These are phyloP conservation scores for Miichthys miiuy DNA, from an alignment of 2,797 vertebrate species.

Conservation along the genomic window DNA sequence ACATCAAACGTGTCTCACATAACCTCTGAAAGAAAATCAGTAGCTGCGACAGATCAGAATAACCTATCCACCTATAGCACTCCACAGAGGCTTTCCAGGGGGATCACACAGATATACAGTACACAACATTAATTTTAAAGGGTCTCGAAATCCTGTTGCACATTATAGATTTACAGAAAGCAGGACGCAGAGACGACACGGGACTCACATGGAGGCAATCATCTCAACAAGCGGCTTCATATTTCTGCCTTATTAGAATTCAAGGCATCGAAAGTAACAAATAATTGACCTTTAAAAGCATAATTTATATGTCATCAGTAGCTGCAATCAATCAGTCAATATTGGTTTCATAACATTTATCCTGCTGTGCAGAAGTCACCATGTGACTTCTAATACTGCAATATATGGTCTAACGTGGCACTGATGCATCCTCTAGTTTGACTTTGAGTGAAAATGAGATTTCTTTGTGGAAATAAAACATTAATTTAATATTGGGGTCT, in stretches of 20 bases:
- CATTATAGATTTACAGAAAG: background rate
- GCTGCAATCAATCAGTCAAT: background rate
- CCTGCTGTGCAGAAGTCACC: background rate
- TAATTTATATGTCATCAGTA: background rate
- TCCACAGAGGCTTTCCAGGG: background rate
- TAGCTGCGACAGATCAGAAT: background rate
- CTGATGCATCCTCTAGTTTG: background rate
- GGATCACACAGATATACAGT: background rate
- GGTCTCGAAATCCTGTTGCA: background rate
- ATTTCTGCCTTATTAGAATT: conserved; percentile 23
- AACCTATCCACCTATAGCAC: background rate
- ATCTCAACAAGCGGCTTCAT: background rate
- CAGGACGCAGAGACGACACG: background rate
- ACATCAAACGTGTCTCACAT: background rate
- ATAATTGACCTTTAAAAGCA: conserved; percentile 6
- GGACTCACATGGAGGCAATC: background rate
- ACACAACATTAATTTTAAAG: background rate
- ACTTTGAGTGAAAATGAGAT: background rate
- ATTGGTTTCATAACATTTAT: background rate
- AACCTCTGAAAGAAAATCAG: background rate
- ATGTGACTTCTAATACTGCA: too few relatives aligned
- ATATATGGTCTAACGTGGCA: background rate
- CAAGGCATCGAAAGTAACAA: background rate
- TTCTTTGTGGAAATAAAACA: background rate
- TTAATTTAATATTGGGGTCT: background rate